Base-by-base conservation (phyloP, 2,113 vertebrate genomes). In the Malurus cyaneus region DNA sequence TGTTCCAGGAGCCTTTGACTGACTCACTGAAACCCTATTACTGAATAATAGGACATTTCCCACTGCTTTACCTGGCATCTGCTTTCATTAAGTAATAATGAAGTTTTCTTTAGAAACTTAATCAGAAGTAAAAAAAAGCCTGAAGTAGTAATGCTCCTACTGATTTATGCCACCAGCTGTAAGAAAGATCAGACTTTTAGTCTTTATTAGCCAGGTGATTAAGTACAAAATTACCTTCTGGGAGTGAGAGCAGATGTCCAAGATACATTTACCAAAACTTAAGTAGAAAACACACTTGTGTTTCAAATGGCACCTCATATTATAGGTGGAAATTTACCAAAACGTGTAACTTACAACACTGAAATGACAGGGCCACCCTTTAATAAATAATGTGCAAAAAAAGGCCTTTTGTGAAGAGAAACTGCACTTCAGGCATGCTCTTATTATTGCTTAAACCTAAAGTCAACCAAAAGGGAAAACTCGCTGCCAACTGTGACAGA, bases 381-480 rank as follows among this genome's bases (percentile, higher is more conserved):
- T 57, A 86, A 47, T 32, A 89, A 92, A 72, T 53, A 36, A 39
- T 11, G 26, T 70, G 42, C n/a, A 86, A 79, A 96, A 86, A 86
- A 91, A 46, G 77, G 14, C 12, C 56, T 81, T 90, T 72, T 92
- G 61, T 86, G 25, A 92, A 84, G 39, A 83, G 41, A 57, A 88
- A 39, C 21, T 76, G 44, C 61, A 49, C 56, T 82, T 92, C 19
- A 49, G 36, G 46, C 76, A 73, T 76, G 61, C 73, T 70, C 85
- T 89, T 74, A 80, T 62, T 82, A 81, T 86, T 94, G 54, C 87
- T 87, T 77, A 88, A 91, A 79, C 32, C 82, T 71, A 28, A 62
- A 92, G 50, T 92, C 89, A 81, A 82, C 76, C 6, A 4, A 93
- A 79, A 94, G 52, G 86, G 76, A 95, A 95, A 95, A 56, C 29